A percentile compares a stretch with the other conserved stretches of the same genome.
phyloP scores from a whole-genome alignment of 1,140 invertebrate species.

The Achroia grisella region DNA sequence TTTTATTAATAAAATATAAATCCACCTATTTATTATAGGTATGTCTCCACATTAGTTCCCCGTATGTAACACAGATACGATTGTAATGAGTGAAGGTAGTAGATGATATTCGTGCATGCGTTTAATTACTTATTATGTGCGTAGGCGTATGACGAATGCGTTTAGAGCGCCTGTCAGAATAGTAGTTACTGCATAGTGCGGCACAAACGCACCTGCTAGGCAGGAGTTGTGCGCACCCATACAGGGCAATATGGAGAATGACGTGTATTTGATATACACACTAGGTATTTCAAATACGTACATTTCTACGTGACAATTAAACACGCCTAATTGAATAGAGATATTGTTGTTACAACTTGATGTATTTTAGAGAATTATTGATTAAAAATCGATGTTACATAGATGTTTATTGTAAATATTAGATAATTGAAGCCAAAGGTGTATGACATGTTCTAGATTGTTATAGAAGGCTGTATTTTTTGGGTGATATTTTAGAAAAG shows the following conservation, averaged over 20 bases:
- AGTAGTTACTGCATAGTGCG: not conserved
- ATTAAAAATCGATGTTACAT: slow-evolving; percentile 72
- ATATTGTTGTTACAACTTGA: slow-evolving; percentile 67
- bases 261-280: slow-evolving; percentile 16
- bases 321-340: slow-evolving; percentile 55
- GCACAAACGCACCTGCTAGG: not conserved
- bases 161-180: not conserved
- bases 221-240: slow-evolving; percentile 12
- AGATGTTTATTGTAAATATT: slow-evolving; percentile 72
- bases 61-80: slow-evolving; percentile 8
- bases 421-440: slow-evolving; percentile 38
- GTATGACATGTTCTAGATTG: slow-evolving; percentile 56
- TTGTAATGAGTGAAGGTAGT: slow-evolving; percentile 7
- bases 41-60: slow-evolving; percentile 18
- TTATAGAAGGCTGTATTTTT: slow-evolving; percentile 72
- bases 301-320: slow-evolving; percentile 42
- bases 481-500: slow-evolving; percentile 69
- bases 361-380: slow-evolving; percentile 73
- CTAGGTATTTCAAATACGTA: slow-evolving; percentile 37
- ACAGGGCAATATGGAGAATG: slow-evolving; percentile 25
- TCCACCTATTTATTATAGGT: slow-evolving; percentile 24
- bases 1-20: too few relatives aligned
- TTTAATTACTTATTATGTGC: not conserved
- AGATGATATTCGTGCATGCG: not conserved
- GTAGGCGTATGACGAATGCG: not conserved